These are phyloP conservation scores for Frieseomelitta varia DNA, from an alignment of 1,140 invertebrate species.

Conservation along the genomic window DNA sequence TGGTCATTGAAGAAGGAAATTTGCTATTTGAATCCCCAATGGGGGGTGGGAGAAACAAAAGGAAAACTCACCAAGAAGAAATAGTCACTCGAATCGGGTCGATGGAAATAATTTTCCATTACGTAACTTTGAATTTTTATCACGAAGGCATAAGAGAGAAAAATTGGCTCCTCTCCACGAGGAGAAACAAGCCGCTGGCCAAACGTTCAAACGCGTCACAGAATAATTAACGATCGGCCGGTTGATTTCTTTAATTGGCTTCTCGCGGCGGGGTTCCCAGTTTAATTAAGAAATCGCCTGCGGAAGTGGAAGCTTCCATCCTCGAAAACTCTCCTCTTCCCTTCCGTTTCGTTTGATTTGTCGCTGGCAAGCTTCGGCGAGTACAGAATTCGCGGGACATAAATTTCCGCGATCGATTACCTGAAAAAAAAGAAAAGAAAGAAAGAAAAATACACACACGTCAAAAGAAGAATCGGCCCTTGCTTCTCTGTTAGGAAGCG, in stretches of 20 bases:
- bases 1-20: not conserved
- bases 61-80: too few species aligned
- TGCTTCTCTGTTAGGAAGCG: not conserved
- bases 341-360: not conserved
- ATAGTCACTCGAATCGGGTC: too few species aligned
- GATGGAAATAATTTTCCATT: too few species aligned
- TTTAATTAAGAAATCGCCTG: not conserved
- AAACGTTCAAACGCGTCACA: not conserved
- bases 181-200: not conserved
- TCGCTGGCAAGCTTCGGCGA: not conserved
- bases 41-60: not conserved
- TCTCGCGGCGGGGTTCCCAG: not conserved
- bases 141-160: not conserved
- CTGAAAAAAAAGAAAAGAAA: too few species aligned
- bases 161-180: not conserved
- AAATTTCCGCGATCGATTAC: not conserved
- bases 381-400: not conserved
- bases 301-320: not conserved
- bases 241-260: conserved; percentile 19
- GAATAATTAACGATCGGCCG: conserved; percentile 7
- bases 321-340: not conserved
- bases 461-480: not conserved
- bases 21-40: too few species aligned
- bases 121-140: too few species aligned
- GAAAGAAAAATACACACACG: not conserved